Base-by-base conservation (phyloP, 2,888 invertebrate genomes). In the Oscheius onirici region DNA sequence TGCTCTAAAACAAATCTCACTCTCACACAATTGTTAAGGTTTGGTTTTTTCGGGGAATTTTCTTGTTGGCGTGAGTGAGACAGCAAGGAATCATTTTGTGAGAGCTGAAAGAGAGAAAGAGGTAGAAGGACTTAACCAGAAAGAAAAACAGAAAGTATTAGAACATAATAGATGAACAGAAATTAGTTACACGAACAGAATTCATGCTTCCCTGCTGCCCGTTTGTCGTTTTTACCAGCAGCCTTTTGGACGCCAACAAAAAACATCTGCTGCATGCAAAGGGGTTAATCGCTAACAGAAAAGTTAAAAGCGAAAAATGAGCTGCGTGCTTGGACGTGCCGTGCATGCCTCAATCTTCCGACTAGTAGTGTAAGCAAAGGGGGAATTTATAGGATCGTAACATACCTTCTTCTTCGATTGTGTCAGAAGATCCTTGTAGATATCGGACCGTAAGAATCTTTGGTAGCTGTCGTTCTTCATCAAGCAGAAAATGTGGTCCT, bases 391-490 rank as follows among this genome's bases (percentile, higher is more conserved):
- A n/a, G 22, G 3, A 26, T 26, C 34, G 1, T 2, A 44, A 44
- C 75, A 72, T 40, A 82, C 83, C 80, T 83, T 83, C 71, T 83
- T 83, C 60, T 79, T 73, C 11, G 81, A 81, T 66, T 79, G 79
- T 3, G 71, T 69, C 20, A 82, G 58, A 26, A 86, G 73, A 61
- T 86, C 85, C 28, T 83, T 81, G 90, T 97, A 99, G 93, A 96
- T 95, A 84, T 97, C 97, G 0, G 97, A 97, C 79, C 99, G 92
- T 67, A 99, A 91, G 88, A 97, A 99, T 83, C 99, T 91, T 68
- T 96, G 96, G 88, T 99, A 99, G 88, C 95, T 96, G 90, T 99
- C 99, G 80, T 95, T 95, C 89, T 97, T 97, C 99, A 99, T 99
- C 83, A 99, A 91, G 88, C 97, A 95, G 89, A 97, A 99, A 46